Conservation (phyloP, 2,113 vertebrate species). For the Oplegnathus fasciatus region DNA sequence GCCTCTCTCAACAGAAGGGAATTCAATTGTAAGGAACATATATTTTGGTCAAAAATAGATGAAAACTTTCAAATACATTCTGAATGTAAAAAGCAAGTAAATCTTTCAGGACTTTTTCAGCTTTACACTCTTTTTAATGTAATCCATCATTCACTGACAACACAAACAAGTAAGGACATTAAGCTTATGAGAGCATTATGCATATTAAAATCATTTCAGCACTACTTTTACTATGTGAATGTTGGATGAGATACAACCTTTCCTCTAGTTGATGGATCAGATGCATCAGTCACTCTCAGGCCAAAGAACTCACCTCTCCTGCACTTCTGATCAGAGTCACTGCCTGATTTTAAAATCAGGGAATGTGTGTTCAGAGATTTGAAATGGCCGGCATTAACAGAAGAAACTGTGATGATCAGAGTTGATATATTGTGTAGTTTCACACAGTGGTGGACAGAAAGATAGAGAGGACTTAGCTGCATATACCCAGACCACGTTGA, state of each 20-base stretch:
- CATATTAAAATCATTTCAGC: slow-evolving; percentile 48
- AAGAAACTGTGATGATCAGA: slow-evolving; percentile 51
- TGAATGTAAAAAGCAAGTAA: slow-evolving; percentile 38
- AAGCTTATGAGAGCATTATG: slow-evolving; percentile 48
- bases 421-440: slow-evolving; percentile 19
- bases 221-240: slow-evolving; percentile 56
- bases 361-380: slow-evolving; percentile 30
- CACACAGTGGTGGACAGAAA: slow-evolving; percentile 8
- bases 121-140: slow-evolving; percentile 44
- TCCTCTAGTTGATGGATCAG: slow-evolving; percentile 25
- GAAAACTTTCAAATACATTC: slow-evolving; percentile 34
- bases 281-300: slow-evolving; percentile 52
- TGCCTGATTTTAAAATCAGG: slow-evolving; percentile 41
- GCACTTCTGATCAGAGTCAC: slow-evolving; percentile 40
- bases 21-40: slow-evolving; percentile 45
- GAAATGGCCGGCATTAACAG: slow-evolving; percentile 31
- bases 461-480: slow-evolving; percentile 11
- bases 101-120: slow-evolving; percentile 53
- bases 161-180: slow-evolving; percentile 20
- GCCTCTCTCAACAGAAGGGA: slow-evolving; percentile 68
- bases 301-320: slow-evolving; percentile 69
- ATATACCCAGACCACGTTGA: slow-evolving; percentile 13
- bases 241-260: slow-evolving; percentile 26
- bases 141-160: slow-evolving; percentile 34
- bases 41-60: slow-evolving; percentile 49